Conservation (phyloP, 2,113 vertebrate genomes). For the Muntiacus muntjak region DNA sequence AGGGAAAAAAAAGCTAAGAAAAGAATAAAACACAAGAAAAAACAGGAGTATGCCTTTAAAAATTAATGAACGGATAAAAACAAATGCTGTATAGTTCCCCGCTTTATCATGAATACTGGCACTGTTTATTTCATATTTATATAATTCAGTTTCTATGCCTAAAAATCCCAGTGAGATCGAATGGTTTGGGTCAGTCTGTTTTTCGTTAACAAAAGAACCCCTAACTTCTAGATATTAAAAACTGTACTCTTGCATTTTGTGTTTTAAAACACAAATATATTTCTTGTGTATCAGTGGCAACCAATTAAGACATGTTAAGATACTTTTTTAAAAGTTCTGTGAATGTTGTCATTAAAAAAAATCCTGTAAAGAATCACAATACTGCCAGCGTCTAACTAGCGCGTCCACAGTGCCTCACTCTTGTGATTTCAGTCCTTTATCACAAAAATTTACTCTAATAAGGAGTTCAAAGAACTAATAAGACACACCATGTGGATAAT, state of each 20-base stretch:
- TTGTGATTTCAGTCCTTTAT: conserved; percentile 24
- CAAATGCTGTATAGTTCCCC: conserved; percentile 1
- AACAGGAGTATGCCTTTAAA: conserved; percentile 3
- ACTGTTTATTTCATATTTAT: conserved; percentile 35
- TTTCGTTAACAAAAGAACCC: conserved; percentile 59
- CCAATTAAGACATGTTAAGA: conserved; percentile 34
- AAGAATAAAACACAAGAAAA: conserved; percentile 13
- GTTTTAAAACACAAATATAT: conserved; percentile 52
- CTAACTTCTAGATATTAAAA: conserved; percentile 54
- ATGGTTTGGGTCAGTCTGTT: conserved; percentile 41
- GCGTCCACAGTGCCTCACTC: background rate
- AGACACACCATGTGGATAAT: background rate
- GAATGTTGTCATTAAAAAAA: conserved; percentile 24
- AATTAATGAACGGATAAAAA: background rate
- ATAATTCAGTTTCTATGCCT: background rate
- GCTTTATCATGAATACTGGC: conserved; percentile 36
- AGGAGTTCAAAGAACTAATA: background rate
- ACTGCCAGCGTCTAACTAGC: conserved; percentile 35
- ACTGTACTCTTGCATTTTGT: conserved; percentile 5
- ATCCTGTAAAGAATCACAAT: conserved; percentile 50
- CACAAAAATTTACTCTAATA: conserved; percentile 26
- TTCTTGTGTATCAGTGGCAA: conserved; percentile 45
- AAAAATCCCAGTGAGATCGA: background rate
- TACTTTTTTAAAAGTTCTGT: conserved; percentile 39
- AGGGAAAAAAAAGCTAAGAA: background rate